phyloP scores from a whole-genome alignment of 1,140 invertebrate genomes.

The Eciton burchellii region DNA sequence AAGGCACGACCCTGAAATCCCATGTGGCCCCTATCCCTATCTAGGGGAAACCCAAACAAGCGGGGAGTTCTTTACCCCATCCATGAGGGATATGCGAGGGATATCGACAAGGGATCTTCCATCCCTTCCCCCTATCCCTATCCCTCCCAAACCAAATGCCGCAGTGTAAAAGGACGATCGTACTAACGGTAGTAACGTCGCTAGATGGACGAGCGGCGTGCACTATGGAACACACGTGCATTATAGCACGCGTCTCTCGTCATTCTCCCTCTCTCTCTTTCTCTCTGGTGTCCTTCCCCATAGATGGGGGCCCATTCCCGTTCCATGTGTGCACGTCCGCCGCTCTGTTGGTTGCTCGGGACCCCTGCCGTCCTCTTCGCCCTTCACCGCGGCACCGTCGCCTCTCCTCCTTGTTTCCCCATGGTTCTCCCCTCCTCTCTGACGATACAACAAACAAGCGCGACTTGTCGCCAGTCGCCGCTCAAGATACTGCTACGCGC shows the following conservation, averaged over 20 bases:
- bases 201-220: background rate
- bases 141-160: conserved; percentile 2
- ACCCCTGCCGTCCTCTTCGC: conserved; percentile 51
- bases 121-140: background rate
- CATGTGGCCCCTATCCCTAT: too few species aligned
- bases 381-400: conserved; percentile 62
- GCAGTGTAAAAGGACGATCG: conserved; percentile 27
- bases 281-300: conserved; percentile 32
- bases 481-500: conserved; percentile 74
- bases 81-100: too few species aligned
- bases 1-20: too few species aligned
- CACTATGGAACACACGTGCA: background rate
- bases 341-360: conserved; percentile 26
- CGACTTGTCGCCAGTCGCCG: conserved; percentile 76
- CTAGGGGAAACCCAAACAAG: too few species aligned
- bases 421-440: conserved; percentile 27
- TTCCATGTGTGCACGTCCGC: background rate
- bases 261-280: conserved; percentile 4
- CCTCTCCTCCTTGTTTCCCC: conserved; percentile 44
- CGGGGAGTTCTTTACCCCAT: too few species aligned
- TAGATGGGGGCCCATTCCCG: background rate
- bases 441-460: conserved; percentile 74
- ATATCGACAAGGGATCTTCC: background rate
- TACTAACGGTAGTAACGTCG: conserved; percentile 38
- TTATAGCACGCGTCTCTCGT: conserved; percentile 26